A percentile compares a stretch with the other conserved stretches of the same genome.
phyloP scores from a whole-genome alignment of 1,140 invertebrate species.

The Coptotermes formosanus region DNA sequence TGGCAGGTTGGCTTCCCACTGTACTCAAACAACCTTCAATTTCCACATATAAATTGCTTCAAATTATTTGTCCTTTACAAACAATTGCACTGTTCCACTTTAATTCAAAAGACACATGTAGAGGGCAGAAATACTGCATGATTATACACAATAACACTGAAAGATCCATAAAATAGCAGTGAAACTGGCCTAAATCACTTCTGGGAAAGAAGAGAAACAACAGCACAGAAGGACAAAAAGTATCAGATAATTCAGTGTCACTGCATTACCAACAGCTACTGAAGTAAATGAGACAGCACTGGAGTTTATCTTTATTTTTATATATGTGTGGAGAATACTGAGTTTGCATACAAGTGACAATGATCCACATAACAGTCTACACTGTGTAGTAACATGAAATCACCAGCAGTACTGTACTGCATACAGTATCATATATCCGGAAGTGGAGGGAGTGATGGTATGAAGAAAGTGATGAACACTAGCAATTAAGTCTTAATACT shows the following conservation, averaged over 20 bases:
- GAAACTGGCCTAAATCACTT: not conserved
- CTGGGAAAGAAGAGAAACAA: not conserved
- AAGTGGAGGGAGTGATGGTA: no score
- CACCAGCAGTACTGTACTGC: no score
- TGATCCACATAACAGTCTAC: not conserved
- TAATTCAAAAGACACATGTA: constrained; percentile 21
- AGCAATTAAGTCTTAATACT: no score
- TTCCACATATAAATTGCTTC: constrained; percentile 17
- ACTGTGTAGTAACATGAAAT: not conserved
- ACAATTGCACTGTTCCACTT: constrained; percentile 19
- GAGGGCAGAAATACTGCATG: not conserved
- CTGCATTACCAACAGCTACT: not conserved
- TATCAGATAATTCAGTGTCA: not conserved
- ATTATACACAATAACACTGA: constrained; percentile 23
- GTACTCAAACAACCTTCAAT: constrained; percentile 24
- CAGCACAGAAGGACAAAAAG: not conserved
- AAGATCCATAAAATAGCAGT: constrained; percentile 6
- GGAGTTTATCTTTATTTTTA: not conserved
- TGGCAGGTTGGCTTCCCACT: not conserved
- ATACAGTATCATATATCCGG: no score
- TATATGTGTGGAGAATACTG: not conserved
- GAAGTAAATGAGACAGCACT: not conserved
- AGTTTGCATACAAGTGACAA: not conserved
- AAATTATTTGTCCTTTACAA: constrained; percentile 29
- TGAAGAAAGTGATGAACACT: no score